Conservation (phyloP, 2,113 vertebrate genomes). For the Leucosticte australis region DNA sequence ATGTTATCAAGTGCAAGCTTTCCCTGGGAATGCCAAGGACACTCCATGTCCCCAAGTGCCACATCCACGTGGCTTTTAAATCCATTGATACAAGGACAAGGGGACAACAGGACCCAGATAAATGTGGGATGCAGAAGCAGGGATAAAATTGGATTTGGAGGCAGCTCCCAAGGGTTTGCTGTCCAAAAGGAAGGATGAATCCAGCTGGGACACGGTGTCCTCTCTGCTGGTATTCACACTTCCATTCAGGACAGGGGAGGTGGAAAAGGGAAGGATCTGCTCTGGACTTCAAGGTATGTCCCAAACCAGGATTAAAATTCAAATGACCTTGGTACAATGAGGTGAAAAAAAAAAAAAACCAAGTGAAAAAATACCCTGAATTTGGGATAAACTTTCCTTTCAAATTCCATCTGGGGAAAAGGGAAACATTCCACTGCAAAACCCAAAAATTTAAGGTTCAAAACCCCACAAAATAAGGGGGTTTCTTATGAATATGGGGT, state of each 20-base stretch:
- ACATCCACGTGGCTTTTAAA: rapidly evolving
- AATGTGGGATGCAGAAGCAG: background rate
- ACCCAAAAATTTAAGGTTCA: background rate
- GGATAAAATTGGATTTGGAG: background rate
- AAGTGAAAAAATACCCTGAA: rapidly evolving
- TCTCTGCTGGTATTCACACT: background rate
- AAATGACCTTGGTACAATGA: background rate
- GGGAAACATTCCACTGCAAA: background rate
- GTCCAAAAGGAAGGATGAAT: background rate
- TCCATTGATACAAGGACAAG: rapidly evolving
- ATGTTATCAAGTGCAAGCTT: rapidly evolving
- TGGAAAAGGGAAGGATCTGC: background rate
- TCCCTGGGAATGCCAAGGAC: background rate
- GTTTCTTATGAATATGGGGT: background rate
- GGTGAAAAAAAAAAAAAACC: too few species aligned
- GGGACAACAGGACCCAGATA: background rate
- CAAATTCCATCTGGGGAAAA: background rate
- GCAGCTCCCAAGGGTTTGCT: background rate
- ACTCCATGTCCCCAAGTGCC: background rate
- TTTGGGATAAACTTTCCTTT: background rate
- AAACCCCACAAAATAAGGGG: background rate
- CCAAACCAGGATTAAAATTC: background rate
- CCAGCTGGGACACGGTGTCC: background rate
- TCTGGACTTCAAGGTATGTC: background rate
- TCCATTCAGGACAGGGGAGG: background rate